phyloP scores from a whole-genome alignment of 1,140 invertebrate genomes.

The Drosophila micromelanica region DNA sequence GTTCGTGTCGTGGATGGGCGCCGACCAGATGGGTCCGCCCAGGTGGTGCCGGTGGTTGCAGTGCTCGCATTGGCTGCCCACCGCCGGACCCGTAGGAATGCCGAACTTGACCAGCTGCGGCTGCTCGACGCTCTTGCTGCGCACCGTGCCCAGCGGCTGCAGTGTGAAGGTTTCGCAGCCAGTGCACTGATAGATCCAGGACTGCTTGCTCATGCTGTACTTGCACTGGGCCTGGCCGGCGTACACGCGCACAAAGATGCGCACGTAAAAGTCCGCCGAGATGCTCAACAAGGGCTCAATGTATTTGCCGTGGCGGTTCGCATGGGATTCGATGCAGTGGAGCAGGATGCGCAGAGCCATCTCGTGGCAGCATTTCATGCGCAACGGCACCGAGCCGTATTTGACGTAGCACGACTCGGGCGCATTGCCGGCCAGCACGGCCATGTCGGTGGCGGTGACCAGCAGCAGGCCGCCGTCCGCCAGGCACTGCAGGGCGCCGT shows the following conservation, averaged over 20 bases:
- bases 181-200: conserved; percentile 94
- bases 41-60: conserved; percentile 91
- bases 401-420: conserved; percentile 96
- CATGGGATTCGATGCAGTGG: conserved; percentile 95
- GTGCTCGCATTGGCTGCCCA: conserved; percentile 89
- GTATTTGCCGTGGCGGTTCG: conserved; percentile 96
- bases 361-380: conserved; percentile 97
- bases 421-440: conserved; percentile 97
- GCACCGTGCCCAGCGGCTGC: conserved; percentile 89
- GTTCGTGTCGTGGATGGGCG: conserved; percentile 90
- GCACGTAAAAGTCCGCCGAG: conserved; percentile 98
- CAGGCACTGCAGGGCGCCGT: conserved; percentile 94
- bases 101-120: conserved; percentile 87
- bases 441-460: conserved; percentile 99
- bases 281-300: conserved; percentile 96
- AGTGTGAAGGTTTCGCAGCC: conserved; percentile 93
- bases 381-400: conserved; percentile 96
- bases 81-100: conserved; percentile 88
- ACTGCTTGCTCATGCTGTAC: conserved; percentile 92
- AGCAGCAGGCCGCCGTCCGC: conserved; percentile 93
- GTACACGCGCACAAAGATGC: conserved; percentile 95
- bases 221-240: conserved; percentile 93
- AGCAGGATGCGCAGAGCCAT: conserved; percentile 97
- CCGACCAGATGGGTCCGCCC: conserved; percentile 97
- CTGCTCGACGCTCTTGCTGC: conserved; percentile 83